phyloP scores from a whole-genome alignment of 2,113 vertebrate species.

The Tachuris rubrigastra region DNA sequence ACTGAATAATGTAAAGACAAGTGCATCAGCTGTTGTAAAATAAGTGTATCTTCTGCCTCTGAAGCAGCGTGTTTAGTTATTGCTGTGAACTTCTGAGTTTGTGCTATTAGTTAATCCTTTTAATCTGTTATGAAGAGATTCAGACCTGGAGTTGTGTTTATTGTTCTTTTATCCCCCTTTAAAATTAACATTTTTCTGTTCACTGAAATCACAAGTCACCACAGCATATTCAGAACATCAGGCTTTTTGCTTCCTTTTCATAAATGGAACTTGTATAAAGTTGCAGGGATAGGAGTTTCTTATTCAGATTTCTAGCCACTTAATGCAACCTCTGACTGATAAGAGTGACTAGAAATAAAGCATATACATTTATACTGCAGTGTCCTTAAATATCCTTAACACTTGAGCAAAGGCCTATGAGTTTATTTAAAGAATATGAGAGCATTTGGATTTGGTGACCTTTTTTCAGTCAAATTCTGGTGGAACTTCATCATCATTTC shows the following conservation, averaged over 20 bases:
- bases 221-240: not conserved
- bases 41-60: not conserved
- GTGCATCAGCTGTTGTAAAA: not conserved
- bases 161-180: not conserved
- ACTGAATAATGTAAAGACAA: not conserved
- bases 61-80: not conserved
- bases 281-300: not conserved
- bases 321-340: not conserved
- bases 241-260: not conserved
- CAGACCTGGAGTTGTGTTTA: not conserved
- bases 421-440: conserved; percentile 7
- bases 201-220: not conserved
- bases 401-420: not conserved
- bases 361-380: not conserved
- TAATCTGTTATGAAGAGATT: not conserved
- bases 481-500: not conserved
- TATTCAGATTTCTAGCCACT: not conserved
- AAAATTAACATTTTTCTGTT: not conserved
- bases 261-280: not conserved
- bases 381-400: conserved; percentile 15
- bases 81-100: not conserved
- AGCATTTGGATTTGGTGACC: conserved; percentile 26
- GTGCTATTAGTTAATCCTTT: not conserved
- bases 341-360: not conserved
- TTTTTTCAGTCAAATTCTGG: conserved; percentile 8